These are phyloP conservation scores for Phenganax marumi DNA, from an alignment of 92 coral and sea anemone genomes.

Conservation along the genomic window DNA sequence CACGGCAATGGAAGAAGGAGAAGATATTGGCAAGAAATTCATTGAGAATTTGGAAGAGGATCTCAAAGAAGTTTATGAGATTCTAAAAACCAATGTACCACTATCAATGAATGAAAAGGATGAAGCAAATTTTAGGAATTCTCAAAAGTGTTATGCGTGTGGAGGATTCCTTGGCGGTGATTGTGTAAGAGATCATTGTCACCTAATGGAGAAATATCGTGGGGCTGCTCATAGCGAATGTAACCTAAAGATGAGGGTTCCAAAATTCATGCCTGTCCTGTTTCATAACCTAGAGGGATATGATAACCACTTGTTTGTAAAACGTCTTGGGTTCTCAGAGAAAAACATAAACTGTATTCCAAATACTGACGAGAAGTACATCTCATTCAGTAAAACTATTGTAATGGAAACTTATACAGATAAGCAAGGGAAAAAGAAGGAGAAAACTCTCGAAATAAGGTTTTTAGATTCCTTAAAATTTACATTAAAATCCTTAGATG, in stretches of 20 bases:
- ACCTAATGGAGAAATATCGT: conserved; percentile 47
- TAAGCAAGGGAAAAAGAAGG: conserved; percentile 1
- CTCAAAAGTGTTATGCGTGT: conserved; percentile 46
- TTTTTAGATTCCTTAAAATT: conserved; percentile 26
- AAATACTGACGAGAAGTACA: conserved; percentile 58
- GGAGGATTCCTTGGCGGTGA: background rate
- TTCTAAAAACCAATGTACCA: background rate
- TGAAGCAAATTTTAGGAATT: conserved; percentile 2
- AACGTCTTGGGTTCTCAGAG: conserved; percentile 48
- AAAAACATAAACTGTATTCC: conserved; percentile 48
- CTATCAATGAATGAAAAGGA: conserved; percentile 10
- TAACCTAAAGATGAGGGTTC: conserved; percentile 35
- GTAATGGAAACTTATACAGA: conserved; percentile 8
- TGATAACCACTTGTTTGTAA: conserved; percentile 54
- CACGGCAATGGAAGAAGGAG: conserved; percentile 12
- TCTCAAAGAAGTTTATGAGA: conserved; percentile 25
- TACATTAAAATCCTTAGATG: conserved; percentile 4
- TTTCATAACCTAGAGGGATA: conserved; percentile 52
- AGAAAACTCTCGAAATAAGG: conserved; percentile 5
- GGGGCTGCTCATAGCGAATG: conserved; percentile 54
- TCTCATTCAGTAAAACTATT: conserved; percentile 42
- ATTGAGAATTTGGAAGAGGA: conserved; percentile 43
- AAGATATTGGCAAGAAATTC: conserved; percentile 43
- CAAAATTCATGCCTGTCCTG: conserved; percentile 46
- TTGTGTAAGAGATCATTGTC: conserved; percentile 48